phyloP scores from a whole-genome alignment of 2,888 invertebrate genomes.

The Pristionchus arcanus region DNA sequence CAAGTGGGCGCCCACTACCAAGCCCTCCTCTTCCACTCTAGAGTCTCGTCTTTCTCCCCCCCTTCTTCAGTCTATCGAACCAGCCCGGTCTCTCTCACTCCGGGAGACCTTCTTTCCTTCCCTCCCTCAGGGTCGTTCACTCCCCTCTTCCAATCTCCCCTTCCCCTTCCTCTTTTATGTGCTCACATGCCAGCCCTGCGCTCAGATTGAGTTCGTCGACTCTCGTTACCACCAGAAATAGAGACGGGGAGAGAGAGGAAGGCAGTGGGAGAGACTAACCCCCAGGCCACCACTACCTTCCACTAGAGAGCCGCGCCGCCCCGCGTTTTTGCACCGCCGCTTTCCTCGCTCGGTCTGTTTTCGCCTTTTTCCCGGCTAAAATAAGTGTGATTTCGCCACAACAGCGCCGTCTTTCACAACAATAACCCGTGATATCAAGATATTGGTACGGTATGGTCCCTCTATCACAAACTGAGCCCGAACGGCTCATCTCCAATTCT shows the following conservation, averaged over 20 bases:
- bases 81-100: not conserved
- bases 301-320: not conserved
- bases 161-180: conserved; percentile 1
- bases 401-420: conserved; percentile 23
- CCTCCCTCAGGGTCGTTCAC: conserved; percentile 4
- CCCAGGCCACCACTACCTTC: not conserved
- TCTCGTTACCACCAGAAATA: conserved; percentile 8
- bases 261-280: not conserved
- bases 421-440: conserved; percentile 12
- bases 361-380: not conserved
- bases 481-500: conserved; percentile 3
- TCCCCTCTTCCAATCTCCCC: not conserved
- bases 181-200: not conserved
- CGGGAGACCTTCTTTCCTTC: not conserved
- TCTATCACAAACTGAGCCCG: not conserved
- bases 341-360: not conserved
- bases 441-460: not conserved
- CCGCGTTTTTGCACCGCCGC: not conserved
- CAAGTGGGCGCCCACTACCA: not conserved
- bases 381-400: conserved; percentile 25
- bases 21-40: not conserved
- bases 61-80: conserved; percentile 47
- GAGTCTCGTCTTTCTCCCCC: conserved; percentile 23
- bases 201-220: conserved; percentile 12
- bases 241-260: not conserved